Base-by-base conservation (phyloP, 2,797 vertebrate species). In the Sebastes taczanowskii region DNA sequence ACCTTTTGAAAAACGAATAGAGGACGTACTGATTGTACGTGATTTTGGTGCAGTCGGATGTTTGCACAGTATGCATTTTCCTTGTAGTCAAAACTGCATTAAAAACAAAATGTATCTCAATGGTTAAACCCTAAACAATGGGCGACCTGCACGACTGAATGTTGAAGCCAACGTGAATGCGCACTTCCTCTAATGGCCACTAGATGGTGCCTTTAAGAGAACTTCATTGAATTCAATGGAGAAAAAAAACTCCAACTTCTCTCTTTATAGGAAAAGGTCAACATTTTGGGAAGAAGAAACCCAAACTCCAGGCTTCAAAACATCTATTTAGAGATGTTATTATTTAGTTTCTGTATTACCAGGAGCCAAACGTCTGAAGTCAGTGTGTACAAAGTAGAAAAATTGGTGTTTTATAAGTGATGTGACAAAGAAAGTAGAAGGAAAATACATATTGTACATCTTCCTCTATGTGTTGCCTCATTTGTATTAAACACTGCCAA, bases 401-500 rank as follows among this genome's bases (percentile, higher is more conserved):
- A 53, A 30, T 13, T 4, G 3, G 11, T 77, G 23, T 42, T 69
- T 68, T 52, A n/a, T 7, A 69, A 18, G 4, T 20, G 11, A 34
- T 42, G 16, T 16, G 18, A 8, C 11, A 62, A 38, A 23, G 9
- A 30, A 56, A 46, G 27, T 7, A 27, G 22, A 49, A 58, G 16
- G 10, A 64, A 49, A 65, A 52, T 0, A 29, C 38, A 60, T 53
- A 22, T 10, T 29, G 20, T 53, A 38, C 18, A 34, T 58, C 6
- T 38, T 56, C 8, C 13, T 59, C 2, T 6, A 5, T 11, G 35
- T 49, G 22, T 72, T 52, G 14, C 22, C 14, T 6, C 18, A 56
- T 55, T 71, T 49, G 23, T 13, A 53, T 9, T 16, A 25, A 56
- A 71, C 18, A 7, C 22, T 81, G 73, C 77, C 75, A 81, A 74